Evolutionary conservation across 2,888 invertebrate genomes (phyloP).

Genomic region (Lathronympha strigana): DNA sequence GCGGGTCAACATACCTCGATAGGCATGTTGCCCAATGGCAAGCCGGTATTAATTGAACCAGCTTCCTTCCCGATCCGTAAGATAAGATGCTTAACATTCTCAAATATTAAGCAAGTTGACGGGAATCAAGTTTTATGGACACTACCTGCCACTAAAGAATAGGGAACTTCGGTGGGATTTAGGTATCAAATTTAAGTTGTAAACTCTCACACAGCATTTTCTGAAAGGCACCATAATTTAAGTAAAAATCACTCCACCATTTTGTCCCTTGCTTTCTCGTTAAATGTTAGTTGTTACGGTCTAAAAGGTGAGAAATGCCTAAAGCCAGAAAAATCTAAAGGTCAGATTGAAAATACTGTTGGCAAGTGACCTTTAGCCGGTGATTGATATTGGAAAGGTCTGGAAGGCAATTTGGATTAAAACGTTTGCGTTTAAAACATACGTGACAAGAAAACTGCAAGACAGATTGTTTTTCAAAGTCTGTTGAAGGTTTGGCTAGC

Average conservation of each 20-base stretch:
- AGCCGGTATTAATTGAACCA: too few relatives aligned
- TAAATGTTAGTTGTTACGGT: too few relatives aligned
- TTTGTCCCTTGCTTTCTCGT: background rate
- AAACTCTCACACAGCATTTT: background rate
- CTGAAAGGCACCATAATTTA: background rate
- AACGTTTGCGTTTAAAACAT: constrained; percentile 12
- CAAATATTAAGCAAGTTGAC: too few relatives aligned
- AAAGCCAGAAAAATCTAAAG: background rate
- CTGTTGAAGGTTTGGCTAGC: background rate
- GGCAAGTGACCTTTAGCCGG: constrained; percentile 16
- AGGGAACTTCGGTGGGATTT: background rate
- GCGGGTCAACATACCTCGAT: too few relatives aligned
- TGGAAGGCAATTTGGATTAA: constrained; percentile 8
- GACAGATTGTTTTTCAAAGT: background rate
- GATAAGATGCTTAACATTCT: too few relatives aligned
- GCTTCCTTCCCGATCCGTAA: too few relatives aligned
- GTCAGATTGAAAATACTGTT: background rate
- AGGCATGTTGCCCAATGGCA: too few relatives aligned
- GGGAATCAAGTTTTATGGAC: too few relatives aligned
- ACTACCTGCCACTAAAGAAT: too few relatives aligned
- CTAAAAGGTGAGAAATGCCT: background rate
- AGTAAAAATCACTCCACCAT: background rate
- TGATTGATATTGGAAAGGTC: constrained; percentile 4
- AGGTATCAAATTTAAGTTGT: background rate
- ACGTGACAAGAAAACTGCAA: constrained; percentile 7